Conservation (phyloP, 2,797 vertebrate genomes). For the Micromesistius poutassou region DNA sequence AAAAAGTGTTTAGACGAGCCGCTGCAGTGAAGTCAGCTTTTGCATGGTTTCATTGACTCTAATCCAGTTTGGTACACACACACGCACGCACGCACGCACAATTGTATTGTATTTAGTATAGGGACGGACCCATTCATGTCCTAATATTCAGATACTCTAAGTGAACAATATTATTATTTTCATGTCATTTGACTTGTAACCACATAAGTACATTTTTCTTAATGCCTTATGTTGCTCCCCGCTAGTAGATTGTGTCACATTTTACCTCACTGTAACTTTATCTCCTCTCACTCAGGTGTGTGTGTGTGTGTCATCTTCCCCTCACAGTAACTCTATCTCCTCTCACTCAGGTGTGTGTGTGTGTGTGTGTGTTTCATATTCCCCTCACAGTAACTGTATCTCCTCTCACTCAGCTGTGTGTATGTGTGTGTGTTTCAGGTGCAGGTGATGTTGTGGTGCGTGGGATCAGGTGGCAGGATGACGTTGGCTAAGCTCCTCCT, state of each 20-base stretch:
- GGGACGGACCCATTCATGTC: not conserved
- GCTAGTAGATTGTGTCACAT: constrained; percentile 23
- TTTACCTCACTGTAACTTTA: too few species aligned
- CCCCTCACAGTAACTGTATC: too few species aligned
- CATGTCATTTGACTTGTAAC: too few species aligned
- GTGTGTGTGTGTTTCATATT: too few species aligned
- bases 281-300: too few species aligned
- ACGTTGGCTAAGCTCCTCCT: constrained; percentile 67
- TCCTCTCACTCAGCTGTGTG: too few species aligned
- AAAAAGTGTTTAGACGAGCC: constrained; percentile 41
- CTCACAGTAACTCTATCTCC: not conserved
- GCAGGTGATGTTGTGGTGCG: constrained; percentile 67
- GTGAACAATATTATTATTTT: too few species aligned
- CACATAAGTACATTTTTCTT: not conserved
- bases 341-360: constrained; percentile 1
- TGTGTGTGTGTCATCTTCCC: not conserved
- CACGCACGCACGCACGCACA: too few species aligned
- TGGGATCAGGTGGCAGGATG: constrained; percentile 66
- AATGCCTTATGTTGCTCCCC: not conserved
- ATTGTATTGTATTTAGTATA: not conserved
- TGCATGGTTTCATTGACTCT: constrained; percentile 15
- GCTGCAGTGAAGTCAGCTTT: constrained; percentile 35
- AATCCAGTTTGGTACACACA: not conserved
- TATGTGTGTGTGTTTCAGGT: constrained; percentile 28
- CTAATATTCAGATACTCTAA: too few species aligned